Evolutionary conservation across 2,113 vertebrate genomes (phyloP), one percentile per base, ranked within the genome.

Genomic region (Urocitellus parryii): DNA sequence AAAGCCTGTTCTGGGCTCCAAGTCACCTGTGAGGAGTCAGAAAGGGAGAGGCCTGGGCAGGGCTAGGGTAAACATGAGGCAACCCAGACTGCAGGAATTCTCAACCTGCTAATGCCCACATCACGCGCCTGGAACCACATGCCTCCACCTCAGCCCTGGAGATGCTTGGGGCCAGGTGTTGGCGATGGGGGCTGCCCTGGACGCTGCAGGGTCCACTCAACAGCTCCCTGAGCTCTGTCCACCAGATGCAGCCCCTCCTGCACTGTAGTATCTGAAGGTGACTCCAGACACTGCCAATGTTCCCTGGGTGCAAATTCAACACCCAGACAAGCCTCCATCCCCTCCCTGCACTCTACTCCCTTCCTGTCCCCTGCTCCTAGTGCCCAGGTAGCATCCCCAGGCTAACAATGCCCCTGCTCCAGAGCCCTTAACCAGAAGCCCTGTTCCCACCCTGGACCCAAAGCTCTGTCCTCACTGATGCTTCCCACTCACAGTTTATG

Each of bases 131-230:
- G 48, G 61, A 84, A 53, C 51, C 4, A 67, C 18, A 27, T 7
- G 4, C 83, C 29, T 76, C 6, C 8, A 37, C 29, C 37, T n/a
- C 25, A 58, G 45, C 37, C 82, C 37, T 45, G 3, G 17, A 3
- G 5, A 90, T n/a, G 37, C 17, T 25, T n/a, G 12, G 48, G 65
- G 53, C 39, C 7, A 42, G 24, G 17, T 67, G 72, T 90, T 12
- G n/a, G 34, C 4, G 34, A 39, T 72, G 25, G 51, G 14, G 32
- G 77, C 63, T 14, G 0, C 2, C 80, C 34, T 53, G 22, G 14
- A n/a, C 0, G 2, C 0, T 17, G 0, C 1, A 74, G 53, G 63
- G 6, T 29, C 45, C 45, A 1, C 18, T 74, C 22, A 70, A 42
- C 2, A 45, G 17, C 27, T 56, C 18, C 65, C 34, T 92, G 67